Percentiles rank a stretch among this genome's conserved stretches.
Conservation (phyloP, 2,888 invertebrate genomes). For the Tiphia femorata region DNA sequence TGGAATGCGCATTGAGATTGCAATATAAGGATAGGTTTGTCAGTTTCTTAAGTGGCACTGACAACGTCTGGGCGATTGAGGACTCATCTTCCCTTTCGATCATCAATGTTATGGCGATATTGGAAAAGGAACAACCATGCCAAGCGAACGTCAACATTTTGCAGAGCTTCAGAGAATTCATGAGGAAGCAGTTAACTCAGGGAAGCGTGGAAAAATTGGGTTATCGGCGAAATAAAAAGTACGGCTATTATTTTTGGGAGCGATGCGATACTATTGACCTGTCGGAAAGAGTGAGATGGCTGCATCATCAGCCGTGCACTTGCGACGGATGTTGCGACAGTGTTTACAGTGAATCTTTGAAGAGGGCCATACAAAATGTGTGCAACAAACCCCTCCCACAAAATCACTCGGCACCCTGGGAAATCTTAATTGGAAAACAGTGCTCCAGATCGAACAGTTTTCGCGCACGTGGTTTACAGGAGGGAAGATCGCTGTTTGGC, state of each 20-base stretch:
- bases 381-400: conserved; percentile 69
- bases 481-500: conserved; percentile 15
- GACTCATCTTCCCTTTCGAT: conserved; percentile 68
- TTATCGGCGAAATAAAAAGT: conserved; percentile 67
- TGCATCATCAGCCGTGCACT: conserved; percentile 57
- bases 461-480: conserved; percentile 41
- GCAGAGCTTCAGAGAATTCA: conserved; percentile 37
- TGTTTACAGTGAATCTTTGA: conserved; percentile 61
- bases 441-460: conserved; percentile 34
- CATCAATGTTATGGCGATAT: conserved; percentile 70
- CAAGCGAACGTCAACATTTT: conserved; percentile 33
- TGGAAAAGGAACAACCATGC: conserved; percentile 61
- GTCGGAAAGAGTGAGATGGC: conserved; percentile 68
- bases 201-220: conserved; percentile 66
- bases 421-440: conserved; percentile 69
- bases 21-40: conserved; percentile 65
- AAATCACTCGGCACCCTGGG: conserved; percentile 70
- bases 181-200: conserved; percentile 36
- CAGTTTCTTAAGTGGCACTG: conserved; percentile 71
- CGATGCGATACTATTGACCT: conserved; percentile 63
- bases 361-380: conserved; percentile 65
- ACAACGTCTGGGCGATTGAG: conserved; percentile 72
- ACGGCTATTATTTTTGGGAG: conserved; percentile 72
- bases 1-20: conserved; percentile 38
- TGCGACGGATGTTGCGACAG: conserved; percentile 49